A percentile compares a stretch with the other conserved stretches of the same genome.
Conservation (phyloP, 2,888 invertebrate genomes). For the Drosophila subquinaria region DNA sequence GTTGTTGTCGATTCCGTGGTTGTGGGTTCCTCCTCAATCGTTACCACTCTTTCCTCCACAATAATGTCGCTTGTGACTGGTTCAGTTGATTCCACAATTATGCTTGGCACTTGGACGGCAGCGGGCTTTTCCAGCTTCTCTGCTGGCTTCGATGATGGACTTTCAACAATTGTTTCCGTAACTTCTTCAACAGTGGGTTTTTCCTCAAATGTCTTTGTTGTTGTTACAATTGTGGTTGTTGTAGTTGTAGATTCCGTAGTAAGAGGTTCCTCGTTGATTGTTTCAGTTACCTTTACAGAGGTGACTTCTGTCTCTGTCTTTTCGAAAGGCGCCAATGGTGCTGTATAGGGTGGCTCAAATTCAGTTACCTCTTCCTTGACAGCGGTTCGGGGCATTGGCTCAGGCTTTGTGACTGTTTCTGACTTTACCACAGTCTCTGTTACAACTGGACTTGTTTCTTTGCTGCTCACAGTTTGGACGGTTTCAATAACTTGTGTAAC, state of each 20-base stretch:
- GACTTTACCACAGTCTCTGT: slow-evolving; percentile 3
- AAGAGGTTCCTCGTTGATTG: slow-evolving; percentile 51
- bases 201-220: slow-evolving; percentile 39
- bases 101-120: slow-evolving; percentile 19
- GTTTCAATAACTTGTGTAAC: slow-evolving; percentile 50
- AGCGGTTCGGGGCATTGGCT: slow-evolving; percentile 56
- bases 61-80: slow-evolving; percentile 1
- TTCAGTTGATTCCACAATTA: slow-evolving; percentile 19
- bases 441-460: slow-evolving; percentile 18
- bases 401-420: slow-evolving; percentile 47
- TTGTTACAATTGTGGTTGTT: slow-evolving; percentile 61
- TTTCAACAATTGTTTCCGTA: slow-evolving; percentile 24
- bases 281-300: slow-evolving; percentile 39
- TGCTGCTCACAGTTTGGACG: slow-evolving; percentile 38
- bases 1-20: slow-evolving; percentile 50
- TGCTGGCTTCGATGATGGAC: slow-evolving; percentile 22
- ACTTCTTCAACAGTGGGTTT: slow-evolving; percentile 22
- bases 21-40: slow-evolving; percentile 60
- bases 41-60: slow-evolving; percentile 45
- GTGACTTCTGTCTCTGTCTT: slow-evolving; percentile 12
- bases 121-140: slow-evolving; percentile 26
- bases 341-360: slow-evolving; percentile 61
- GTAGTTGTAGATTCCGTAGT: slow-evolving; percentile 47
- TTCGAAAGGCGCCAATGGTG: slow-evolving; percentile 64
- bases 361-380: slow-evolving; percentile 41